Evolutionary conservation across 2,888 invertebrate genomes (phyloP), one percentile per base, ranked within the genome.

Genomic region (Antheraea yamamai): DNA sequence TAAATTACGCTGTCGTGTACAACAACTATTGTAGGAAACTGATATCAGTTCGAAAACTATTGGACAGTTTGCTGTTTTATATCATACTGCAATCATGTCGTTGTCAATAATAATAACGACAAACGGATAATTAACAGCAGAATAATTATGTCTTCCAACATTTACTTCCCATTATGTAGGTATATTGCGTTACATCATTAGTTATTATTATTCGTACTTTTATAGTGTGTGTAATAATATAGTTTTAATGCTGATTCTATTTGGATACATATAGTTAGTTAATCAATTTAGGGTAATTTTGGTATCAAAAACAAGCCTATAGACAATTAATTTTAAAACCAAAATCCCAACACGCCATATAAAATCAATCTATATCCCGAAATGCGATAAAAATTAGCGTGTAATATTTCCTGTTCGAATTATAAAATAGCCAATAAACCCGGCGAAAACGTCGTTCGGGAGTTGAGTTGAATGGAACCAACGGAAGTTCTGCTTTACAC

Each of bases 321-420:
- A 35, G 20, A 23, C 16, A 61, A 61, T 61, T 61, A 73, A 73
- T 61, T n/a, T 83, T 84, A 84, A 87, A 85, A 85, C 23, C 81
- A 81, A 87, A 87, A 91, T 30, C 88, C 87, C 78, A 79, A 84
- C 85, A 82, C 81, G 79, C 91, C 89, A 77, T 88, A 85, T 77
- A 89, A 85, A 92, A 93, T 93, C 93, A 93, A 94, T 94, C 90
- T 89, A 89, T 89, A 81, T 89, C 87, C 4, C 89, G 87, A 77
- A 90, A 91, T 88, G 89, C 88, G 89, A 86, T 61, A 89, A 88
- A 94, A 94, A 95, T 95, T 95, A 94, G 94, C 94, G 94, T 95
- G 93, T 94, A 93, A 94, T 94, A 90, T 92, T 93, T 91, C 93
- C 92, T 91, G 89, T 90, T 88, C 84, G 89, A 91, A 92, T 94